Percentiles rank a stretch among this genome's conserved stretches.
Evolutionary conservation across 2,888 invertebrate species (phyloP).

Genomic region (Bursaphelenchus okinawaensis): DNA sequence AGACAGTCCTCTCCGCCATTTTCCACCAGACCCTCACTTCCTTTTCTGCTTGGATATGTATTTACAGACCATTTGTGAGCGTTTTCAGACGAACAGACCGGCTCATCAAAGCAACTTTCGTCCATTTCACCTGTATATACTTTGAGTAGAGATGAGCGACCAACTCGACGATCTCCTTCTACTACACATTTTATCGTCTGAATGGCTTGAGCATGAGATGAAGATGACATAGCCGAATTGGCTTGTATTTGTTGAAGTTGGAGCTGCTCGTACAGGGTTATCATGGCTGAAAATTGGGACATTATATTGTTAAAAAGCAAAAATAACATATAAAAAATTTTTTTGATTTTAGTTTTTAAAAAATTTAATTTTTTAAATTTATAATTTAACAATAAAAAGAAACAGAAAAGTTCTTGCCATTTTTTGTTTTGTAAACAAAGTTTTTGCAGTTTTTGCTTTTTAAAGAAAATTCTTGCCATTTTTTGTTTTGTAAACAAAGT

Average conservation of each 20-base stretch:
- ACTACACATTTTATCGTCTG: neutral
- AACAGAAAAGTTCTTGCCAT: too few relatives aligned
- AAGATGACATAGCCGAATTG: neutral
- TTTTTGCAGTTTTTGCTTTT: too few relatives aligned
- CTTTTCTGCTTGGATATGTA: too few relatives aligned
- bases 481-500: too few relatives aligned
- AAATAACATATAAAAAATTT: neutral
- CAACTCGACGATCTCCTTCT: neutral
- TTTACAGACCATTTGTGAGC: too few relatives aligned
- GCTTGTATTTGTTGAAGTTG: neutral
- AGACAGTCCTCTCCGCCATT: too few relatives aligned
- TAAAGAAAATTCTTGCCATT: too few relatives aligned
- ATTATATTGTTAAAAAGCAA: neutral
- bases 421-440: too few relatives aligned
- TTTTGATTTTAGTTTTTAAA: neutral
- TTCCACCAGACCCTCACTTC: too few relatives aligned
- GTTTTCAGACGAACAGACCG: neutral
- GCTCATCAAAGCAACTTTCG: neutral
- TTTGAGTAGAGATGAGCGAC: neutral
- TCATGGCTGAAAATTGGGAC: neutral
- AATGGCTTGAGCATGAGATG: neutral
- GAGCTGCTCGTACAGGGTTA: neutral
- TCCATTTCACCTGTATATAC: neutral
- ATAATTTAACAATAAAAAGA: too few relatives aligned
- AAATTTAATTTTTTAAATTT: too few relatives aligned